A percentile compares a stretch with the other conserved stretches of the same genome.
Conservation (phyloP, 2,797 vertebrate genomes). For the Scyliorhinus canicula region DNA sequence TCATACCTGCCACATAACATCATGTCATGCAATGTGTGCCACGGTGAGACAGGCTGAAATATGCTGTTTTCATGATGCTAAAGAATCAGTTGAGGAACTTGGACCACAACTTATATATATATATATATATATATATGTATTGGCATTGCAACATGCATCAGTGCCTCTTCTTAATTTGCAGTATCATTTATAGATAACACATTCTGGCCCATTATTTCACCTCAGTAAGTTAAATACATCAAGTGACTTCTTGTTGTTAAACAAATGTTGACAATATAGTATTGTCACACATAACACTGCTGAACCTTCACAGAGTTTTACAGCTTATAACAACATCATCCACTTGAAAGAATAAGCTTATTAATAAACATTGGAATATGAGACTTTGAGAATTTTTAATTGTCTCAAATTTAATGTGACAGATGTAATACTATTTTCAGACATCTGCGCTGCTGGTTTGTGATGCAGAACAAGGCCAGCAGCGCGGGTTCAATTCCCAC, state of each 20-base stretch:
- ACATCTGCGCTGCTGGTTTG: background rate
- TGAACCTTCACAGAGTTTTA: background rate
- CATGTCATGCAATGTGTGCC: background rate
- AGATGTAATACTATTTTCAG: background rate
- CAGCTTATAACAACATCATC: background rate
- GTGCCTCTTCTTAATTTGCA: no score
- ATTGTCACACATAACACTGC: background rate
- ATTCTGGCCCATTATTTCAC: no score
- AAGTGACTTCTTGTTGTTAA: background rate
- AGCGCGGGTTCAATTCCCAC: no score
- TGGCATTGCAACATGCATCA: background rate
- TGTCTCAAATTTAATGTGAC: background rate
- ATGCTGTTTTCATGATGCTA: background rate
- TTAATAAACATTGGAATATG: background rate
- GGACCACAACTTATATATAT: no score
- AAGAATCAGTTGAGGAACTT: background rate
- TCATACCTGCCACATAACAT: background rate
- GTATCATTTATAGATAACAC: no score
- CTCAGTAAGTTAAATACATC: background rate
- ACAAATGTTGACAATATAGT: background rate
- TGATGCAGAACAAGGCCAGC: no score
- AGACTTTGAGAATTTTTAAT: background rate
- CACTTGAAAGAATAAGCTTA: background rate
- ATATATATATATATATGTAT: background rate
- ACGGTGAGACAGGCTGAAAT: background rate